Evolutionary conservation across 2,888 invertebrate species (phyloP), one percentile per base, ranked within the genome.

Genomic region (Drosophila eohydei): DNA sequence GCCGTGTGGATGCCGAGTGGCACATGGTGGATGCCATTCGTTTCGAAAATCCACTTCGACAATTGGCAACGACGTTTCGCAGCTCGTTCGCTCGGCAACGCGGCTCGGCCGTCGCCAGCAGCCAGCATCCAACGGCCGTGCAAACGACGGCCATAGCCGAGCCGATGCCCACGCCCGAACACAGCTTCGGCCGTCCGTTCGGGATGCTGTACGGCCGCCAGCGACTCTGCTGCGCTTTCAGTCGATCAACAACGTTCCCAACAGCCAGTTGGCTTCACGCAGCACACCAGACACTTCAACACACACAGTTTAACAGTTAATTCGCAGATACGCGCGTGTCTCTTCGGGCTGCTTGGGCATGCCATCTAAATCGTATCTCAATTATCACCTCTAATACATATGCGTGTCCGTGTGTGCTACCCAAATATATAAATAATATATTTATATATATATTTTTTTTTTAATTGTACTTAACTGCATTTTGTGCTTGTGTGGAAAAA

Each of bases 1-100:
- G 56, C 60, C 61, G 12, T 76, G 76, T 78, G 76, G 66, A 83
- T 44, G 34, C 4, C 56, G 69, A 41, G 28, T 36, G 65, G 74
- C 92, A 91, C 91, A 82, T 91, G 92, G 92, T 91, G 91, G 92
- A 91, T 63, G 71, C 60, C 74, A 80, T 82, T 74, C 69, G 66
- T 48, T 78, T 85, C 88, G 79, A 78, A 90, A 85, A 83, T 90
- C 90, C 64, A 91, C 91, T 87, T 89, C 91, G 75, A 91, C 91
- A 81, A 90, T 90, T 79, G 91, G 80, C 90, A 86, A 82, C 88
- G 85, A 85, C 86, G 57, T 14, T 71, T 88, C 71, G 72, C 67
- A 14, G 67, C 56, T 61, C 21, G 40, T 26, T 0, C 50, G 21
- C 30, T 83, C 83, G 83, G 74, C 60, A 38, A 1, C 0, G 2